Evolutionary conservation across 2,888 invertebrate genomes (phyloP).

Genomic region (Cenopis cana): DNA sequence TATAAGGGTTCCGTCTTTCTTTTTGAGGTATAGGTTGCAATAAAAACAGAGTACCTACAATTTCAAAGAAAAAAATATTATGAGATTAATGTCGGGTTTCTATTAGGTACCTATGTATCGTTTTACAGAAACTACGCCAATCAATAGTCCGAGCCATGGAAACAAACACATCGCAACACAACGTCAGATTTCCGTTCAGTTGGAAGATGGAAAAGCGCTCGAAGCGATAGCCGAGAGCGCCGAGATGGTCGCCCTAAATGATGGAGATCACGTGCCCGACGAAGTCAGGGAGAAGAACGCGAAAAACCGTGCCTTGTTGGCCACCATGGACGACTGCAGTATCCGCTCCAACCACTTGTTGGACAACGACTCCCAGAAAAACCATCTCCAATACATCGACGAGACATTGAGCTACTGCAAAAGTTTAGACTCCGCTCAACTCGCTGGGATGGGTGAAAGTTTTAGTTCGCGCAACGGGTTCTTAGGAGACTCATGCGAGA

Average conservation of each 20-base stretch:
- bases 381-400: constrained; percentile 87
- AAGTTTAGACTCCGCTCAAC: constrained; percentile 78
- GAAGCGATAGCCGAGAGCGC: constrained; percentile 89
- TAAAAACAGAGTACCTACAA: neutral
- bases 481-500: constrained; percentile 77
- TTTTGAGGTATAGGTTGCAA: no score
- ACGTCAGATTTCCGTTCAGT: constrained; percentile 87
- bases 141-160: constrained; percentile 77
- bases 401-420: constrained; percentile 83
- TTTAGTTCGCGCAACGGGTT: constrained; percentile 79
- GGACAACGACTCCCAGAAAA: constrained; percentile 82
- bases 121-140: constrained; percentile 78
- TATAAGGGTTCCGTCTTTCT: no score
- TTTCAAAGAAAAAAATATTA: neutral
- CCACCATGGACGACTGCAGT: constrained; percentile 83
- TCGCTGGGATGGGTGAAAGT: constrained; percentile 81
- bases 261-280: constrained; percentile 74
- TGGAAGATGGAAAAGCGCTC: constrained; percentile 86
- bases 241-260: constrained; percentile 88
- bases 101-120: neutral
- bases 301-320: constrained; percentile 79
- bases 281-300: constrained; percentile 79
- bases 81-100: neutral
- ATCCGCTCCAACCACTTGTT: constrained; percentile 75
- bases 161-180: constrained; percentile 65